Percentiles rank a stretch among this genome's conserved stretches.
These are phyloP conservation scores for Drosophila takahashii DNA, from an alignment of 1,140 invertebrate genomes.

Conservation along the genomic window DNA sequence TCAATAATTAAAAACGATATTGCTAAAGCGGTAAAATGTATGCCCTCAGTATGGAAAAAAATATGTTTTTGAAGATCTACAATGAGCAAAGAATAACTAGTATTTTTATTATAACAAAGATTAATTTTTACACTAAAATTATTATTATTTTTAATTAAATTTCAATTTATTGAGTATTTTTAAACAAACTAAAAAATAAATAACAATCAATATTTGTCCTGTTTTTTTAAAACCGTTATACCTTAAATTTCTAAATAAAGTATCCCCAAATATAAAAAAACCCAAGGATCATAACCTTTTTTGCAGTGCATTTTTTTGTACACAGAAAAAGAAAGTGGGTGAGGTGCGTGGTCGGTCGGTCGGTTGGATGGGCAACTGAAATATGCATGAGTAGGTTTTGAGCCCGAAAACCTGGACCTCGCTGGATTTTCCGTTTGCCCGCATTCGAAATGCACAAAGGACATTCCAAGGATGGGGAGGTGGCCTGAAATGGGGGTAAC, in stretches of 20 bases:
- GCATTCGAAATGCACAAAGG: slow-evolving; percentile 65
- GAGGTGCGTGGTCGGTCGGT: neutral
- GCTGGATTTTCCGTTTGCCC: slow-evolving; percentile 28
- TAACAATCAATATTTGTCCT: too few relatives aligned
- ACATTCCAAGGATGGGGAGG: slow-evolving; percentile 7
- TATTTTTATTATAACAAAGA: too few relatives aligned
- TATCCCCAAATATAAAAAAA: too few relatives aligned
- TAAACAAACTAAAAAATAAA: too few relatives aligned
- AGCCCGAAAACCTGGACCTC: slow-evolving; percentile 1
- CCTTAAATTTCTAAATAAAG: too few relatives aligned
- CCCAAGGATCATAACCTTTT: neutral
- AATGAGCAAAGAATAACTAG: too few relatives aligned
- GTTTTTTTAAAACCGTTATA: too few relatives aligned
- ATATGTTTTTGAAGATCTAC: neutral
- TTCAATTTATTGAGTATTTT: too few relatives aligned
- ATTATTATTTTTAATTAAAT: too few relatives aligned
- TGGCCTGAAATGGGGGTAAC: slow-evolving; percentile 4
- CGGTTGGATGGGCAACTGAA: slow-evolving; percentile 25
- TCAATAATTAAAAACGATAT: neutral
- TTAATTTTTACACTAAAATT: too few relatives aligned
- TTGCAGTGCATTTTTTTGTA: neutral
- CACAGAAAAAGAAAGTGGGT: neutral
- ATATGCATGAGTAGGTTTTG: slow-evolving; percentile 44
- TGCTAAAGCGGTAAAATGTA: neutral
- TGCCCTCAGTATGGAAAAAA: neutral